A percentile compares a stretch with the other conserved stretches of the same genome.
Conservation (phyloP, 64 coral and sea anemone species). For the Montipora capricornis region DNA sequence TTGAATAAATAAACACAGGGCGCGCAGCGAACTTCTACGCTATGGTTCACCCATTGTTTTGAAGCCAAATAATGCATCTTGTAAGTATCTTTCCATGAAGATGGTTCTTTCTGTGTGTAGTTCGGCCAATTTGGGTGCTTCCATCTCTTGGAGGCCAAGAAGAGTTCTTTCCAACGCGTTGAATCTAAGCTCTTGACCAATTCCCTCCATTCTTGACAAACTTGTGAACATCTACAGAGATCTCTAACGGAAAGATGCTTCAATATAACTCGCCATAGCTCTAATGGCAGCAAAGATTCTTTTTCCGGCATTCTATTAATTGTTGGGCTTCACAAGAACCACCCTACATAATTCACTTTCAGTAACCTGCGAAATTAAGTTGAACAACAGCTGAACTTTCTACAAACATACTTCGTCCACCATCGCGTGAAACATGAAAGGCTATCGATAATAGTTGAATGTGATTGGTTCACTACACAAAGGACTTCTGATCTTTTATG, state of each 20-base stretch:
- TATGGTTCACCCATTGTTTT: constrained; percentile 93
- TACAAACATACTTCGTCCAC: neutral
- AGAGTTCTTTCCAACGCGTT: constrained; percentile 94
- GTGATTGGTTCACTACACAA: constrained; percentile 39
- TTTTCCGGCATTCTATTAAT: constrained; percentile 85
- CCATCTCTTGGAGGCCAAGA: constrained; percentile 86
- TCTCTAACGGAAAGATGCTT: constrained; percentile 81
- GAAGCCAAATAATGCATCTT: constrained; percentile 91
- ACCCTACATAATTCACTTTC: neutral
- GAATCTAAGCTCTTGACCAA: constrained; percentile 94
- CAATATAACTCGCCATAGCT: constrained; percentile 93
- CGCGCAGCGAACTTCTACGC: constrained; percentile 82
- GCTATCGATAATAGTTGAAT: neutral
- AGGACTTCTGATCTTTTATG: neutral
- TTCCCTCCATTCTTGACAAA: constrained; percentile 95
- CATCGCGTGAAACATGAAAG: constrained; percentile 30
- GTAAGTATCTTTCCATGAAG: constrained; percentile 96
- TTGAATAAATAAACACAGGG: constrained; percentile 76
- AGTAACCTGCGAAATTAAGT: neutral
- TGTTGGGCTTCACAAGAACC: neutral
- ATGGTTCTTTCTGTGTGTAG: constrained; percentile 83
- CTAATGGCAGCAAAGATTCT: constrained; percentile 83
- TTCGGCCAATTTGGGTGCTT: constrained; percentile 99
- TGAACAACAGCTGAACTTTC: constrained; percentile 21
- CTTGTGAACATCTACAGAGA: constrained; percentile 93